phyloP scores from a whole-genome alignment of 2,113 vertebrate genomes.

The Ellobius talpinus region DNA sequence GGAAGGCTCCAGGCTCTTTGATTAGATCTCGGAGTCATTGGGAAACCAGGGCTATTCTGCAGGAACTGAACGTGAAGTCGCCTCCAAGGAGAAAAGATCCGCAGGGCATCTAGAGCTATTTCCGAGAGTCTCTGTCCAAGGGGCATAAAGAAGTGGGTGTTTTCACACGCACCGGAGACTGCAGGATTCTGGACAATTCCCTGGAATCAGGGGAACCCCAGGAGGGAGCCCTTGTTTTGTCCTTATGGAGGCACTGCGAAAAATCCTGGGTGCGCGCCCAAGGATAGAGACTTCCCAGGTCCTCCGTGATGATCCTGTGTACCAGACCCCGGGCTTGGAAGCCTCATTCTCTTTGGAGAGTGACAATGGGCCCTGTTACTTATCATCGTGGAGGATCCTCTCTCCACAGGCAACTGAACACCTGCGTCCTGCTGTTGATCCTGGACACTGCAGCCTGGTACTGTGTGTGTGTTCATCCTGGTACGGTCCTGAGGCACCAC shows the following conservation, averaged over 20 bases:
- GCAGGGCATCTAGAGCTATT: background rate
- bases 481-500: too few species aligned
- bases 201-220: background rate
- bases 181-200: background rate
- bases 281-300: background rate
- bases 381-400: background rate
- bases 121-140: background rate
- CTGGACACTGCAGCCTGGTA: background rate
- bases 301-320: background rate
- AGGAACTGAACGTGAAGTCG: too few species aligned
- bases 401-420: background rate
- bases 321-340: background rate
- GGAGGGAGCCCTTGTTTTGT: too few species aligned
- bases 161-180: too few species aligned
- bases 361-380: too few species aligned
- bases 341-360: too few species aligned
- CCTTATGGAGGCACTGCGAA: background rate
- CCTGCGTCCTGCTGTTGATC: background rate
- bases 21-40: background rate
- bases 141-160: background rate
- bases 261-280: background rate
- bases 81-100: background rate
- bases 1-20: background rate
- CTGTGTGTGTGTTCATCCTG: too few species aligned
- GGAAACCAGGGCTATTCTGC: background rate